Evolutionary conservation across 2,113 vertebrate genomes (phyloP), one percentile per base, ranked within the genome.

Genomic region (Ondatra zibethicus): DNA sequence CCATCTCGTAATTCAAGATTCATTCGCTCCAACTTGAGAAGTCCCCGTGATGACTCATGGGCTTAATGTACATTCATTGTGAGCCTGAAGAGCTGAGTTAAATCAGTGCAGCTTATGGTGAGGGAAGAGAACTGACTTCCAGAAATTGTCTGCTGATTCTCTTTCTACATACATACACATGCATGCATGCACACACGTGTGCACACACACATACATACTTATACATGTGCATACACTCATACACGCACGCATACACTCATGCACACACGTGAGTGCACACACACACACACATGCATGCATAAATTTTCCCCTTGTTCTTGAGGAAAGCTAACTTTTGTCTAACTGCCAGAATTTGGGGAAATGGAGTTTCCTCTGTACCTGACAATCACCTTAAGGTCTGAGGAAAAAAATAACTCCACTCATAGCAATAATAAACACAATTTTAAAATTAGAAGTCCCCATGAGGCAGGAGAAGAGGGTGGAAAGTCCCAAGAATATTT

Each of bases 401-500:
- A 27, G 36, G 80, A 16, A n/a, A 21, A 33, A 61, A 55, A 82
- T 61, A 31, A 25, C n/a, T 13, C 25, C 42, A 10, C 4, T 45
- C 39, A 45, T 17, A 85, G 27, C 39, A 85, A 66, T 45, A 21
- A 65, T 66, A 66, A 65, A 65, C 21, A 65, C 39, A 47, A 3
- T 66, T 85, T 65, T 33, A 63, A 84, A 39, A 39, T 29, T 84
- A 42, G 19, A 85, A 65, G n/a, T 33, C 10, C 58, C 21, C 31
- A 9, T 70, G 85, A 70, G 10, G 19, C 63, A 87, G 31, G 50
- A 88, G 33, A 92, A 52, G 23, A 93, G 23, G 29, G 36, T 63
- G 55, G 88, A 78, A 78, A 92, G 77, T 89, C 47, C 33, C 27
- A 77, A 89, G 72, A 87, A 33, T 77, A 81, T 75, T 55, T 76